A percentile compares a stretch with the other conserved stretches of the same genome.
phyloP scores from a whole-genome alignment of 2,113 vertebrate genomes.

The Miniopterus natalensis region DNA sequence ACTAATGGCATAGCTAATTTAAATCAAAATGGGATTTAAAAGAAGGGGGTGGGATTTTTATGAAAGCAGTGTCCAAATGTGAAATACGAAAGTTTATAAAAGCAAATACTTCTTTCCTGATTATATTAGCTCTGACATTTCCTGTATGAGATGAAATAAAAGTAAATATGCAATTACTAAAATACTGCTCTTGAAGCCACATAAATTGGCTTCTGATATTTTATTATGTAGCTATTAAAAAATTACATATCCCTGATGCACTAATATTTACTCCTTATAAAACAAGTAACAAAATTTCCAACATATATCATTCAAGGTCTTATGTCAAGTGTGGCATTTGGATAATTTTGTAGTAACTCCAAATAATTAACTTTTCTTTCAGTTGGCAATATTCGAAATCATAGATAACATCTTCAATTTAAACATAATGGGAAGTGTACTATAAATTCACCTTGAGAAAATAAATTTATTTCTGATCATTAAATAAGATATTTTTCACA shows the following conservation, averaged over 20 bases:
- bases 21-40: neutral
- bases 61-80: neutral
- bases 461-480: conserved; percentile 10
- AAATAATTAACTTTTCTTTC: conserved; percentile 36
- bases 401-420: neutral
- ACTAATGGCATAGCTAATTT: neutral
- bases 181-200: neutral
- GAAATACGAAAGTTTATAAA: conserved; percentile 19
- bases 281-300: neutral
- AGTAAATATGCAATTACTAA: neutral
- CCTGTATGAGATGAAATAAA: neutral
- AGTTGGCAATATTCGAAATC: neutral
- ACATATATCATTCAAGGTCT: neutral
- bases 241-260: neutral
- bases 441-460: conserved; percentile 17
- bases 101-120: conserved; percentile 17
- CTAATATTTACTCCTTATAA: neutral
- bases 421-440: neutral
- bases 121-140: conserved; percentile 4
- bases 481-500: neutral
- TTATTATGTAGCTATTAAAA: neutral
- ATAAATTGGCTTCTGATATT: neutral
- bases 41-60: neutral
- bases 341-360: neutral
- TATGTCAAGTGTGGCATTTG: neutral